Evolutionary conservation across 2,888 invertebrate species (phyloP).

Genomic region (Phengaris alcon): DNA sequence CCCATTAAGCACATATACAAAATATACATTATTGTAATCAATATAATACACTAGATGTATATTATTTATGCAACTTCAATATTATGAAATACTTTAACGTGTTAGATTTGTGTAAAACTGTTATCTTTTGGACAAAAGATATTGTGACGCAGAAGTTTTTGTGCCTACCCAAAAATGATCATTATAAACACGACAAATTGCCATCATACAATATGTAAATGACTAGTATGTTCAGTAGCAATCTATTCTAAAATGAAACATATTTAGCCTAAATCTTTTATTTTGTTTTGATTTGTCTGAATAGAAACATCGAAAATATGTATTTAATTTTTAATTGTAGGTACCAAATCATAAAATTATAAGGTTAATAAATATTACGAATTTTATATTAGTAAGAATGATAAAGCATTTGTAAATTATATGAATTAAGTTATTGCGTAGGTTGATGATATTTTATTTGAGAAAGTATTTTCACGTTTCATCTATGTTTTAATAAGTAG

Average conservation of each 20-base stretch:
- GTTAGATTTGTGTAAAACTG: not conserved
- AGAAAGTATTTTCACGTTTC: not conserved
- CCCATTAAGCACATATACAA: not conserved
- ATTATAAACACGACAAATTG: not conserved
- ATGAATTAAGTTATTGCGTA: too few relatives aligned
- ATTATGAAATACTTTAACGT: not conserved
- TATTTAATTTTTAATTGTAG: too few relatives aligned
- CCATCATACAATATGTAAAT: not conserved
- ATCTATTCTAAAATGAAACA: not conserved
- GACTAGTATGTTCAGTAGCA: not conserved
- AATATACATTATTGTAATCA: constrained; percentile 5
- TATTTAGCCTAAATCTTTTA: too few relatives aligned
- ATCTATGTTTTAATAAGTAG: not conserved
- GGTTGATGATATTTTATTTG: too few relatives aligned
- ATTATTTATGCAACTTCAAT: not conserved
- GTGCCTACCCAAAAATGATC: not conserved
- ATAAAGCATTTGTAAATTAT: too few relatives aligned
- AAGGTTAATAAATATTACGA: too few relatives aligned
- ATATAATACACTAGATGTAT: not conserved
- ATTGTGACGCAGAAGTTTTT: not conserved
- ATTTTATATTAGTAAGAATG: too few relatives aligned
- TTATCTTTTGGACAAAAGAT: not conserved
- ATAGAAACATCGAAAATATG: too few relatives aligned
- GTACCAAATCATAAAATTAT: too few relatives aligned
- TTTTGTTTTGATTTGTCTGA: too few relatives aligned